A percentile compares a stretch with the other conserved stretches of the same genome.
These are phyloP conservation scores for Petrocephalus sullivani DNA, from an alignment of 2,797 vertebrate species.

Conservation along the genomic window DNA sequence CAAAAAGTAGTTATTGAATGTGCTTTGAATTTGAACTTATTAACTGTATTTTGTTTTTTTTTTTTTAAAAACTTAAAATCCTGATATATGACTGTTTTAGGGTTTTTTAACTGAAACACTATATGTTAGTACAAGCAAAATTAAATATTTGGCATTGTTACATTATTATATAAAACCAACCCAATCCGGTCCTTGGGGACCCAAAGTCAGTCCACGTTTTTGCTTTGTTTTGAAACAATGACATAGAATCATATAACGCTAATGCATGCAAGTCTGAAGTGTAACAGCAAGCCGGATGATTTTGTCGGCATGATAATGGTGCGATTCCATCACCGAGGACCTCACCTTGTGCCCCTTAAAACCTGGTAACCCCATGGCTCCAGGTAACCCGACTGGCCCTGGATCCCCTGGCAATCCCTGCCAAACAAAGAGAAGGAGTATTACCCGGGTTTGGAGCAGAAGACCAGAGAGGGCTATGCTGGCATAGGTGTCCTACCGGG, in stretches of 20 bases:
- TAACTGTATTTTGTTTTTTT: neutral
- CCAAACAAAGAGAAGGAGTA: neutral
- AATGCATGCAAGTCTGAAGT: neutral
- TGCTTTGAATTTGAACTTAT: neutral
- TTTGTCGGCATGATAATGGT: neutral
- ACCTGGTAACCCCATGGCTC: constrained; percentile 56
- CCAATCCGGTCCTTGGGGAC: too few relatives aligned
- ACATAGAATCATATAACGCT: neutral
- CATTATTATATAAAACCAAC: neutral
- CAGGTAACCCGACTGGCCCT: constrained; percentile 56
- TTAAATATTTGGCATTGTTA: neutral
- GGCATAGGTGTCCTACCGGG: neutral
- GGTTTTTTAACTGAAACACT: neutral
- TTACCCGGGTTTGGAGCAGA: neutral
- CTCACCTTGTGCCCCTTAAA: constrained; percentile 69
- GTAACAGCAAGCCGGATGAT: neutral
- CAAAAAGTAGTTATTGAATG: neutral
- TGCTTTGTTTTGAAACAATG: too few relatives aligned
- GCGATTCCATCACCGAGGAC: neutral
- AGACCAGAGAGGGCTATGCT: neutral
- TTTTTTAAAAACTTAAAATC: neutral
- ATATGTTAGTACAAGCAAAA: neutral
- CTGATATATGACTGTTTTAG: neutral
- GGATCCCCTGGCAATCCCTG: constrained; percentile 60
- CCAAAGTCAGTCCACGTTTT: too few relatives aligned